Evolutionary conservation across 2,888 invertebrate genomes (phyloP).

Genomic region (Serrognathus titanus): DNA sequence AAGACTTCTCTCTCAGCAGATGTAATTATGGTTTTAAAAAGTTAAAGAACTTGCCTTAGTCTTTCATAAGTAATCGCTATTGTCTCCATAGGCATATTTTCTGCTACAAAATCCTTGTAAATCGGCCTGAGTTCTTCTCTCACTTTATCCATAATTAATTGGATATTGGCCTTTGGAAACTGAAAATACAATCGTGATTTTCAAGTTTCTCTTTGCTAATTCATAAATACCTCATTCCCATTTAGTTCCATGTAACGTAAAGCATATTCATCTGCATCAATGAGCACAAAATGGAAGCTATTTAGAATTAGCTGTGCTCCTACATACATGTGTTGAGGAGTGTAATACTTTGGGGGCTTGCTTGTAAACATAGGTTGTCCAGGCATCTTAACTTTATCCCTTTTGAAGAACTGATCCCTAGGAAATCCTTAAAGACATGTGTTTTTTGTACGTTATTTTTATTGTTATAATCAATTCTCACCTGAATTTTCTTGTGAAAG

Average conservation of each 20-base stretch:
- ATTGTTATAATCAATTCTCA: conserved; percentile 18
- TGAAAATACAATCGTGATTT: conserved; percentile 37
- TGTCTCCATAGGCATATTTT: conserved; percentile 56
- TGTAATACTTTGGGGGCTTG: conserved; percentile 71
- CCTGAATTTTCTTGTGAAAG: conserved; percentile 71
- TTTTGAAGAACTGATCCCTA: conserved; percentile 62
- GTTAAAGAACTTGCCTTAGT: conserved; percentile 39
- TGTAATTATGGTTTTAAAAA: not conserved
- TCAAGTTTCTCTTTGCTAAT: not conserved
- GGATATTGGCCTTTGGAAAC: conserved; percentile 73
- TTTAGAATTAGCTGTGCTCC: conserved; percentile 76
- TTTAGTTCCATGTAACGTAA: conserved; percentile 83
- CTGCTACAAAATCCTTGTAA: conserved; percentile 73
- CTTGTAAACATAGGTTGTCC: conserved; percentile 68
- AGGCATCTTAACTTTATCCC: conserved; percentile 68
- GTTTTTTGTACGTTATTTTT: not conserved
- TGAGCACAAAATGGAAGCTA: conserved; percentile 73
- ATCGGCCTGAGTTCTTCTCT: conserved; percentile 63
- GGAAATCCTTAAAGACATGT: conserved; percentile 43
- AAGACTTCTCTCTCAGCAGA: not conserved
- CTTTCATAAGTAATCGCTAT: conserved; percentile 45
- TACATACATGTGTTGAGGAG: conserved; percentile 78
- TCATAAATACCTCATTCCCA: conserved; percentile 59
- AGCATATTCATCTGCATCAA: conserved; percentile 83
- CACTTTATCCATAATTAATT: conserved; percentile 70